Evolutionary conservation across 2,888 invertebrate genomes (phyloP).

Genomic region (Empis stercorea): DNA sequence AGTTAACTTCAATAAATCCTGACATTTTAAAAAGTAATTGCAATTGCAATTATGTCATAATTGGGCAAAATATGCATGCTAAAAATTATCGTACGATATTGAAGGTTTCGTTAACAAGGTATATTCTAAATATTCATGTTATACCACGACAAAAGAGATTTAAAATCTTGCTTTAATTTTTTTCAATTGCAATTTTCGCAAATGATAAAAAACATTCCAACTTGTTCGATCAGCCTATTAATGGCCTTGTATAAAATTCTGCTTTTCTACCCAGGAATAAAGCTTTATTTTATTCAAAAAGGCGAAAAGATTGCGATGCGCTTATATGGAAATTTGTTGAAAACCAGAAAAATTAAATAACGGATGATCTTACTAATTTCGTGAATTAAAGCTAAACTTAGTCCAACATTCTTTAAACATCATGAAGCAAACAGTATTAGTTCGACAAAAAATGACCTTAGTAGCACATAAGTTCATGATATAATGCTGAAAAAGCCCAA

Average conservation of each 20-base stretch:
- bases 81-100: not conserved
- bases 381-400: not conserved
- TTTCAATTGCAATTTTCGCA: conserved; percentile 5
- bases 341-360: not conserved
- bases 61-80: not conserved
- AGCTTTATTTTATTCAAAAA: not conserved
- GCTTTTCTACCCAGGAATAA: not conserved
- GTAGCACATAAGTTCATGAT: not conserved
- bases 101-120: not conserved
- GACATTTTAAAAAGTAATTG: not conserved
- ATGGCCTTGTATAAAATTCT: not conserved
- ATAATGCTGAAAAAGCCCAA: not conserved
- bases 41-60: not conserved
- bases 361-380: not conserved
- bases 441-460: not conserved
- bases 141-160: not conserved
- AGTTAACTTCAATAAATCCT: not conserved
- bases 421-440: not conserved
- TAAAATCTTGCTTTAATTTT: conserved; percentile 6
- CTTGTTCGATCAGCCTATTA: conserved; percentile 1
- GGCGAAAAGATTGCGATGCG: not conserved
- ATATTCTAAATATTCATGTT: not conserved
- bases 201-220: not conserved
- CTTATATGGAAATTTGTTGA: not conserved
- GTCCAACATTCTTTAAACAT: not conserved